Conservation (phyloP, 2,888 invertebrate genomes). For the Ochropleura leucogaster region DNA sequence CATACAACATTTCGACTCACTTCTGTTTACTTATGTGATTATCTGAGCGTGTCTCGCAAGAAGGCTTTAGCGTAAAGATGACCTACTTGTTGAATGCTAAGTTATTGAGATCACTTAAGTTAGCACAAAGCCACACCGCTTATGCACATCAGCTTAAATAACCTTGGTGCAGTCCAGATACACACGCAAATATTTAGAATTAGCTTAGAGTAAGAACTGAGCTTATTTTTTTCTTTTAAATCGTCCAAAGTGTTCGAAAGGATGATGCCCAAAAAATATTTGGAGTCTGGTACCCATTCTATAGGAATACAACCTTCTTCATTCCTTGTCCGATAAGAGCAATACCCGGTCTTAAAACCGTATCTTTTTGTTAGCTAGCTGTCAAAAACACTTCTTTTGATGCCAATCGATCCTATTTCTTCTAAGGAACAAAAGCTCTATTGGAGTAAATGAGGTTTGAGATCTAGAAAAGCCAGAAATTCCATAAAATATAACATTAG, state of each 20-base stretch:
- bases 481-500: neutral
- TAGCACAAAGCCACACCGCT: slow-evolving; percentile 5
- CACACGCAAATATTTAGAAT: slow-evolving; percentile 8
- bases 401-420: neutral
- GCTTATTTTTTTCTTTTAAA: neutral
- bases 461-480: no score
- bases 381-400: neutral
- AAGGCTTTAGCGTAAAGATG: slow-evolving; percentile 18
- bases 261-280: neutral
- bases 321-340: neutral
- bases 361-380: neutral
- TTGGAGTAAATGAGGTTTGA: neutral
- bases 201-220: no score
- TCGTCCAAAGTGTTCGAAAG: slow-evolving; percentile 4
- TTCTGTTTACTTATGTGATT: slow-evolving; percentile 13
- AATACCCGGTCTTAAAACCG: neutral
- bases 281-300: no score
- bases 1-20: slow-evolving; percentile 10
- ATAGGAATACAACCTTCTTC: neutral
- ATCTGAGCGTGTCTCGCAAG: slow-evolving; percentile 7
- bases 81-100: slow-evolving; percentile 41
- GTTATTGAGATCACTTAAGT: slow-evolving; percentile 23
- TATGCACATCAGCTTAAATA: slow-evolving; percentile 14
- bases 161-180: slow-evolving; percentile 33
- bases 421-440: neutral